A percentile compares a stretch with the other conserved stretches of the same genome.
Evolutionary conservation across 2,888 invertebrate species (phyloP).

Genomic region (Tenodera sinensis): DNA sequence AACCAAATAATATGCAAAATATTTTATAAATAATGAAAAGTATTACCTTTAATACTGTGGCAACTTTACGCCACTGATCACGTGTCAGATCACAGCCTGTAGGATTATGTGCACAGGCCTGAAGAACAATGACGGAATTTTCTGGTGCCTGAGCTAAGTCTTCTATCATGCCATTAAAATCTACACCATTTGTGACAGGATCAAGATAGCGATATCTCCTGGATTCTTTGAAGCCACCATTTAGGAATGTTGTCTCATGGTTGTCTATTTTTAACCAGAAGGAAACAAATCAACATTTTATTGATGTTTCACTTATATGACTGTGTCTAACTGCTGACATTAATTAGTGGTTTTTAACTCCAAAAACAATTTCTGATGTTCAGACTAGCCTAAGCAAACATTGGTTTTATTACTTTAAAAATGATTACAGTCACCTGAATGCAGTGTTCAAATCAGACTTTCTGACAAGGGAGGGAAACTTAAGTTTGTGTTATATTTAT

Average conservation of each 20-base stretch:
- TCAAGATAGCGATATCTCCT: slow-evolving; percentile 93
- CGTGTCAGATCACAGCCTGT: slow-evolving; percentile 93
- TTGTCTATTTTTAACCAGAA: slow-evolving; percentile 62
- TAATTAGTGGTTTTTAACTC: too few species aligned
- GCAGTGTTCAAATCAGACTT: too few species aligned
- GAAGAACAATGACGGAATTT: slow-evolving; percentile 71
- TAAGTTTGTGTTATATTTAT: too few species aligned
- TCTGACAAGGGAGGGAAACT: too few species aligned
- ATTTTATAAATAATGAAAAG: background rate
- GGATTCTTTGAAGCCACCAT: slow-evolving; percentile 75
- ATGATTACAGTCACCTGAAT: too few species aligned
- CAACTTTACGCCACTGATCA: slow-evolving; percentile 89
- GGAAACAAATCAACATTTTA: background rate
- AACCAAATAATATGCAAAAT: too few species aligned
- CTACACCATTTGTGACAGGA: slow-evolving; percentile 60
- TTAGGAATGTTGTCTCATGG: slow-evolving; percentile 80
- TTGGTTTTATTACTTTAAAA: too few species aligned
- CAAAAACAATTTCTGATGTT: too few species aligned
- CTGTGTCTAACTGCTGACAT: too few species aligned
- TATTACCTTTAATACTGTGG: slow-evolving; percentile 55
- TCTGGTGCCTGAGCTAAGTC: slow-evolving; percentile 53
- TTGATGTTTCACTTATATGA: too few species aligned
- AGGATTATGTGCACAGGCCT: slow-evolving; percentile 97
- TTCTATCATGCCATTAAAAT: slow-evolving; percentile 65
- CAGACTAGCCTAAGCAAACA: too few species aligned